phyloP scores from a whole-genome alignment of 2,797 vertebrate genomes.

The Acipenser ruthenus region DNA sequence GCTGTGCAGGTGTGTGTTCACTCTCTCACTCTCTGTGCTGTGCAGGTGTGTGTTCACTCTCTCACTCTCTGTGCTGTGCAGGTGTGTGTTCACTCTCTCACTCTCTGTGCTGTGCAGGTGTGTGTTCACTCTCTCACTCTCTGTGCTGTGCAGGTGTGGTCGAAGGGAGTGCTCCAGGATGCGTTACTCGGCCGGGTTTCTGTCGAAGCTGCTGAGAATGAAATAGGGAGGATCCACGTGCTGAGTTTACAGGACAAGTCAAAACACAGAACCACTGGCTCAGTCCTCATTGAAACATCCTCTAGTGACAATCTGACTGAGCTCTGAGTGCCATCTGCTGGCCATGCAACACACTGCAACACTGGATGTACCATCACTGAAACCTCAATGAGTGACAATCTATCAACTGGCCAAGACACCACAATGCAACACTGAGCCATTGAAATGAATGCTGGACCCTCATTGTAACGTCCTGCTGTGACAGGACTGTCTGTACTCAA shows the following conservation, averaged over 20 bases:
- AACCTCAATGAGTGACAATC: not conserved
- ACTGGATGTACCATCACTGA: constrained; percentile 1
- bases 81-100: not conserved
- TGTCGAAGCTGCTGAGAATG: constrained; percentile 44
- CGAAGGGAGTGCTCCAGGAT: constrained; percentile 53
- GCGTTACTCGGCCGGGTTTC: constrained; percentile 47
- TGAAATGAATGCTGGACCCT: not conserved
- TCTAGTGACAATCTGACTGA: constrained; percentile 59
- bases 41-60: not conserved
- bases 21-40: not conserved
- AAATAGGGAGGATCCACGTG: constrained; percentile 44
- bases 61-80: constrained; percentile 9
- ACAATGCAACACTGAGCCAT: not conserved
- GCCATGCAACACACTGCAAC: not conserved
- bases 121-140: not conserved
- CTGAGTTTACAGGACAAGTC: constrained; percentile 44
- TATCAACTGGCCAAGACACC: not conserved
- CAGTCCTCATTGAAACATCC: constrained; percentile 55
- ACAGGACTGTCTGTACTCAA: constrained; percentile 12
- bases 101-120: not conserved
- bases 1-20: not conserved
- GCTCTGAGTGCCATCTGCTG: constrained; percentile 27
- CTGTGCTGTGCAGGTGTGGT: constrained; percentile 50
- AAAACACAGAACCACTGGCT: constrained; percentile 22
- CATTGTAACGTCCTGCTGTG: constrained; percentile 3